Percentiles rank a stretch among this genome's conserved stretches.
These are phyloP conservation scores for Crocallis elinguaria DNA, from an alignment of 2,888 invertebrate species.

Conservation along the genomic window DNA sequence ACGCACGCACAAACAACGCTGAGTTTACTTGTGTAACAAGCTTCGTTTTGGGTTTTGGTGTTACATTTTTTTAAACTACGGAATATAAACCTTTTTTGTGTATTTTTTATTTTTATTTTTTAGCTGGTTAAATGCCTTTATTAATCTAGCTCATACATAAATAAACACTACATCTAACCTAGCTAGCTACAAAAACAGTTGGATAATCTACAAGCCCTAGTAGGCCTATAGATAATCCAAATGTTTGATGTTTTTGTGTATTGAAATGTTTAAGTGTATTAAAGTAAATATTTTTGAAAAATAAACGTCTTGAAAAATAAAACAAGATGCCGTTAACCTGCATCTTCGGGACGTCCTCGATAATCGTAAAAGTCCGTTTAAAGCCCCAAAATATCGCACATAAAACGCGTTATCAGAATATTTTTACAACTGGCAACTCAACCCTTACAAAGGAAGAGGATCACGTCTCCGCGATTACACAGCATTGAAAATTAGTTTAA, in stretches of 20 bases:
- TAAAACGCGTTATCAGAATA: conserved; percentile 19
- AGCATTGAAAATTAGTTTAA: conserved; percentile 84
- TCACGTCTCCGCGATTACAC: conserved; percentile 78
- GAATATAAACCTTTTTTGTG: too few species aligned
- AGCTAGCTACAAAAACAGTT: too few species aligned
- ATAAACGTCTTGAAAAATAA: background rate
- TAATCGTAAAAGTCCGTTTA: conserved; percentile 7
- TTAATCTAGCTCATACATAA: too few species aligned
- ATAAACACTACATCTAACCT: too few species aligned
- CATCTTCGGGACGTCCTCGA: background rate
- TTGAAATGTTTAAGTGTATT: too few species aligned
- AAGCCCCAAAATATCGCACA: conserved; percentile 9
- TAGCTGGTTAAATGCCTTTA: too few species aligned
- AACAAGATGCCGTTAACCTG: background rate
- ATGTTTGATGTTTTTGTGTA: too few species aligned
- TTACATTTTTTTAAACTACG: background rate
- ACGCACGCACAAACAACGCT: conserved; percentile 8
- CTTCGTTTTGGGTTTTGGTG: conserved; percentile 18
- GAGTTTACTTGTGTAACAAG: conserved; percentile 33
- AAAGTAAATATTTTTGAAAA: background rate
- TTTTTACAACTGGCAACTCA: conserved; percentile 44
- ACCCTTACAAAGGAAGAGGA: conserved; percentile 55
- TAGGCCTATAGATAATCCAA: too few species aligned
- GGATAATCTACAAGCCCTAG: too few species aligned
- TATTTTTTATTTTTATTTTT: too few species aligned